phyloP scores from a whole-genome alignment of 2,113 vertebrate species.

The Cavia porcellus region DNA sequence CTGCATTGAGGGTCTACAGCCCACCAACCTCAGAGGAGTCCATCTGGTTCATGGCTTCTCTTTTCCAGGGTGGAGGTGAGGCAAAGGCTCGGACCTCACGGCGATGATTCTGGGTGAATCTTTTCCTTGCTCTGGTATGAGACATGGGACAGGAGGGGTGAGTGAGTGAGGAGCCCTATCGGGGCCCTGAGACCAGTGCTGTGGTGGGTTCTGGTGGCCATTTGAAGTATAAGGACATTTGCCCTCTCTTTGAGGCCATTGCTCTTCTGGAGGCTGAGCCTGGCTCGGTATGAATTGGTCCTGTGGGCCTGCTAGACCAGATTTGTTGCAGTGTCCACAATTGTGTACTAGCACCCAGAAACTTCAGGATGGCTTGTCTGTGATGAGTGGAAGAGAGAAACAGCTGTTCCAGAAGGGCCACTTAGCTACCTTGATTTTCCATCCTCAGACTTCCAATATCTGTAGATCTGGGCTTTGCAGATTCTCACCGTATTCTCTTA shows the following conservation, averaged over 20 bases:
- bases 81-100: not conserved
- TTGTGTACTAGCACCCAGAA: not conserved
- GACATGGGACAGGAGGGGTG: not conserved
- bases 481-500: constrained; percentile 15
- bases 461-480: constrained; percentile 51
- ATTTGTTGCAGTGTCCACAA: not conserved
- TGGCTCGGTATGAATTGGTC: not conserved
- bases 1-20: not conserved
- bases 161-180: rapidly evolving
- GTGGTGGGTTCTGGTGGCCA: not conserved
- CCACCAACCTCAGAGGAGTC: not conserved
- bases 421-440: not conserved
- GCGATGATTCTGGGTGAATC: too few species aligned
- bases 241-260: not conserved
- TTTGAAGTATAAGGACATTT: not conserved
- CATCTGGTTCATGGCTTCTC: not conserved
- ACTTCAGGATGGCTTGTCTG: constrained; percentile 48
- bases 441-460: not conserved
- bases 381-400: not conserved
- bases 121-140: not conserved
- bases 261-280: not conserved
- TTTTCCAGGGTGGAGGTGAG: not conserved
- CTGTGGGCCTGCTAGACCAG: not conserved
- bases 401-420: not conserved
- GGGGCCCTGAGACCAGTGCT: not conserved